Evolutionary conservation across 1,140 invertebrate genomes (phyloP).

Genomic region (Euwallacea fornicatus): DNA sequence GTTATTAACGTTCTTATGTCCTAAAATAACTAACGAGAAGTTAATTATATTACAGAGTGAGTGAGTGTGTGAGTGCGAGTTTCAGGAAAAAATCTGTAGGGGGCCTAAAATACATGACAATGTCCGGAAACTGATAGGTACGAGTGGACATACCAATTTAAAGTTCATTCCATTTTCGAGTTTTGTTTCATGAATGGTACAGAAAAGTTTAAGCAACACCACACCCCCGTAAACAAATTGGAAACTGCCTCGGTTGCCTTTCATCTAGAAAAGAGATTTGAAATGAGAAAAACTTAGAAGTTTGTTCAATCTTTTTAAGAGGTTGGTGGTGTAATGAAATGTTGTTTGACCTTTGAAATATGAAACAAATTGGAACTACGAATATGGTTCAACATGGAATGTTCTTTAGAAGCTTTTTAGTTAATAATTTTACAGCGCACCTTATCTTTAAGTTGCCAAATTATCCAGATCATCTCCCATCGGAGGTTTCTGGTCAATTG

Average conservation of each 20-base stretch:
- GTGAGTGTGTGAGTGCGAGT: constrained; percentile 34
- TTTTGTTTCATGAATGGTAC: background rate
- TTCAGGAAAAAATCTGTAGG: constrained; percentile 42
- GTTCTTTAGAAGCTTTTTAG: constrained; percentile 53
- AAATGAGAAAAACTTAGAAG: too few species aligned
- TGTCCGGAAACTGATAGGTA: constrained; percentile 47
- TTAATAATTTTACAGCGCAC: constrained; percentile 56
- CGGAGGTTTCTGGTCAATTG: constrained; percentile 43
- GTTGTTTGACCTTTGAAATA: background rate
- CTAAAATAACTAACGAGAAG: background rate
- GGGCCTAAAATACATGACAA: constrained; percentile 33
- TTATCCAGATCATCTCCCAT: constrained; percentile 39
- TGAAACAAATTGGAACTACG: background rate
- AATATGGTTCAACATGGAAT: constrained; percentile 18
- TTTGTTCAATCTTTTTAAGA: background rate
- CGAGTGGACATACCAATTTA: constrained; percentile 48
- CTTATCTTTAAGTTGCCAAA: constrained; percentile 56
- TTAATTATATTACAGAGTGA: constrained; percentile 33
- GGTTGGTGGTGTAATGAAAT: background rate
- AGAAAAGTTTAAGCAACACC: background rate
- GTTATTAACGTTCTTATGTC: background rate
- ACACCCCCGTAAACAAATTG: background rate
- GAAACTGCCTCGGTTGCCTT: too few species aligned
- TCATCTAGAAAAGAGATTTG: too few species aligned
- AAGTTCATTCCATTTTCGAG: constrained; percentile 35